These are phyloP conservation scores for Amia ocellicauda DNA, from an alignment of 2,113 vertebrate genomes.

Conservation along the genomic window DNA sequence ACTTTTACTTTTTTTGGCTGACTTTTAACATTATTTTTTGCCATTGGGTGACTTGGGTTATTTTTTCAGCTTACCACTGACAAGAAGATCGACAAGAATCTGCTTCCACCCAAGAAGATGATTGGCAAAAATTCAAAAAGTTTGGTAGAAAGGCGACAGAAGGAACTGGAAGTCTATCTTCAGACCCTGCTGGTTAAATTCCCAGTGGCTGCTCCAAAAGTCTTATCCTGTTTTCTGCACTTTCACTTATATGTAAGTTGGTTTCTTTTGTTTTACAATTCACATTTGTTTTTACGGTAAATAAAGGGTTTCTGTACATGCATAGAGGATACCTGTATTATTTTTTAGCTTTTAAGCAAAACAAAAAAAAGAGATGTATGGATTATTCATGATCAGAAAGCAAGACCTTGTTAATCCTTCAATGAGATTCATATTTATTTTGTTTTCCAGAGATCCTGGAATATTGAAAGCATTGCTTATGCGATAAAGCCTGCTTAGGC, in stretches of 20 bases:
- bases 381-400: no score
- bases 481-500: no score
- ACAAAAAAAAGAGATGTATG: no score
- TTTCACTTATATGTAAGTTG: slow-evolving; percentile 92
- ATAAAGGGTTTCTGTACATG: no score
- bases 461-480: not conserved
- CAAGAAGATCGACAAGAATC: slow-evolving; percentile 84
- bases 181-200: slow-evolving; percentile 83
- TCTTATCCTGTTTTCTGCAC: slow-evolving; percentile 81
- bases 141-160: slow-evolving; percentile 89
- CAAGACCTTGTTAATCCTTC: no score
- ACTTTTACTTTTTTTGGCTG: not conserved
- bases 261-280: not conserved
- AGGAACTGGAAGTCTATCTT: slow-evolving; percentile 89
- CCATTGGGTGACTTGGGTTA: no score
- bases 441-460: no score
- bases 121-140: slow-evolving; percentile 95
- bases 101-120: slow-evolving; percentile 95
- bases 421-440: no score
- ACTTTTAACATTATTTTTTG: not conserved
- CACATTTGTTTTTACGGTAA: not conserved
- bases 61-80: slow-evolving; percentile 76
- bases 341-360: no score
- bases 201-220: slow-evolving; percentile 74
- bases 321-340: no score